Evolutionary conservation across 2,797 vertebrate genomes (phyloP).

Genomic region (Helicolenus hilgendorfi): DNA sequence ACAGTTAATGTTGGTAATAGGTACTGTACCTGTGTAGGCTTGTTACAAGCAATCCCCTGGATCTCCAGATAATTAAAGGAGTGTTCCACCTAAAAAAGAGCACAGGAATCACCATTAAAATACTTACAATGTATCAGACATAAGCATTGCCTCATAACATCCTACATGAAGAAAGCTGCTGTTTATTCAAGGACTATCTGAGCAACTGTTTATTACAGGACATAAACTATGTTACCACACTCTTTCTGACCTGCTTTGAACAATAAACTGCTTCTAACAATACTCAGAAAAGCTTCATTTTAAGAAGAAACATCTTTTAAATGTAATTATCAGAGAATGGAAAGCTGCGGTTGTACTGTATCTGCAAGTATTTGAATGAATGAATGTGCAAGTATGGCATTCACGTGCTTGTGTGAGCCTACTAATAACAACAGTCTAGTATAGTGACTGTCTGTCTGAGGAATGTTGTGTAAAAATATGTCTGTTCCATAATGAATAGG

Average conservation of each 20-base stretch:
- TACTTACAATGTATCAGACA: not conserved
- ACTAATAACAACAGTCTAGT: slow-evolving; percentile 1
- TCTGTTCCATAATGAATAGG: slow-evolving; percentile 59
- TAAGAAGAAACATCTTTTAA: not conserved
- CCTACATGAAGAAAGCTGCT: not conserved
- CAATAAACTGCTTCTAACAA: not conserved
- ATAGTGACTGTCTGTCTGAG: slow-evolving; percentile 7
- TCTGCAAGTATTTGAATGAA: not conserved
- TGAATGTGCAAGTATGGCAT: not conserved
- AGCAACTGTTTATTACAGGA: not conserved
- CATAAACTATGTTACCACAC: not conserved
- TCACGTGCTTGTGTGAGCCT: not conserved
- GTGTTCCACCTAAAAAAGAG: slow-evolving; percentile 92
- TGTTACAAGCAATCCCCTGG: slow-evolving; percentile 94
- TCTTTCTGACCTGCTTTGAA: not conserved
- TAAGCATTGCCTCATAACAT: not conserved
- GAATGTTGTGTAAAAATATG: slow-evolving; percentile 46
- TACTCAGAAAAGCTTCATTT: not conserved
- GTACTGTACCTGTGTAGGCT: slow-evolving; percentile 90
- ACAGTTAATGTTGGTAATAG: not conserved
- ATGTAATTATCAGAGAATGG: not conserved
- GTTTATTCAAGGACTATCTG: not conserved
- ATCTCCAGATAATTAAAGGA: slow-evolving; percentile 98
- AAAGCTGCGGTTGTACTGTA: not conserved
- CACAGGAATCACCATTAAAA: slow-evolving; percentile 13